Conservation (phyloP, 92 coral and sea anemone species). For the Muricea muricata region DNA sequence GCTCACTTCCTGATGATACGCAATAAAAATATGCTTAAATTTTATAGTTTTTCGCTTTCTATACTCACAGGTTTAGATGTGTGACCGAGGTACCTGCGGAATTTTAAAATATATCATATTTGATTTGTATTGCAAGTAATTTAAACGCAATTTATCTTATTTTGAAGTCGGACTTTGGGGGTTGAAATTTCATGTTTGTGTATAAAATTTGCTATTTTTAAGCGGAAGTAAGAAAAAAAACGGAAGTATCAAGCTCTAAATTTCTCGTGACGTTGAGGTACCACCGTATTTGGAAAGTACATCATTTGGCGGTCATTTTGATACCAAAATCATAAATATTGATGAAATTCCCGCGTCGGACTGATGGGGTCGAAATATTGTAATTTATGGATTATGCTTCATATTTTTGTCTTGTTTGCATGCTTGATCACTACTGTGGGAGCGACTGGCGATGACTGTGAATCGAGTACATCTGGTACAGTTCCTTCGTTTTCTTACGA, state of each 20-base stretch:
- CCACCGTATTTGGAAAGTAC: constrained; percentile 30
- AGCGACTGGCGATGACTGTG: neutral
- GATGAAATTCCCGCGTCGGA: constrained; percentile 30
- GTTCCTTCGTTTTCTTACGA: neutral
- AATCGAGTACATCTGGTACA: neutral
- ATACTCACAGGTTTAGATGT: constrained; percentile 3
- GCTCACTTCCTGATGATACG: too few relatives aligned
- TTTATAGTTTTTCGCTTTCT: constrained; percentile 15
- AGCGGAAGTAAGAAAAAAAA: constrained; percentile 17
- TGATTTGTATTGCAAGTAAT: too few relatives aligned
- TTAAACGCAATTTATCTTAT: too few relatives aligned
- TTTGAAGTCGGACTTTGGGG: too few relatives aligned
- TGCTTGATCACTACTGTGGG: neutral
- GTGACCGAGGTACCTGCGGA: constrained; percentile 33
- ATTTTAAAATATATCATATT: constrained; percentile 17
- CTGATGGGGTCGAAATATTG: too few relatives aligned
- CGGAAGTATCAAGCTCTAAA: constrained; percentile 26
- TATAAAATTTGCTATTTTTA: neutral
- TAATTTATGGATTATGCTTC: too few relatives aligned
- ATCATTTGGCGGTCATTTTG: constrained; percentile 17
- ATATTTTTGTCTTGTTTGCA: constrained; percentile 14
- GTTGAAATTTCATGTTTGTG: too few relatives aligned
- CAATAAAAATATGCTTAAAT: constrained; percentile 8
- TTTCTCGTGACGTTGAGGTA: constrained; percentile 17
- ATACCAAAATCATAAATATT: constrained; percentile 26